A percentile compares a stretch with the other conserved stretches of the same genome.
These are phyloP conservation scores for Brachyhypopomus gauderio DNA, from an alignment of 2,113 vertebrate species.

Conservation along the genomic window DNA sequence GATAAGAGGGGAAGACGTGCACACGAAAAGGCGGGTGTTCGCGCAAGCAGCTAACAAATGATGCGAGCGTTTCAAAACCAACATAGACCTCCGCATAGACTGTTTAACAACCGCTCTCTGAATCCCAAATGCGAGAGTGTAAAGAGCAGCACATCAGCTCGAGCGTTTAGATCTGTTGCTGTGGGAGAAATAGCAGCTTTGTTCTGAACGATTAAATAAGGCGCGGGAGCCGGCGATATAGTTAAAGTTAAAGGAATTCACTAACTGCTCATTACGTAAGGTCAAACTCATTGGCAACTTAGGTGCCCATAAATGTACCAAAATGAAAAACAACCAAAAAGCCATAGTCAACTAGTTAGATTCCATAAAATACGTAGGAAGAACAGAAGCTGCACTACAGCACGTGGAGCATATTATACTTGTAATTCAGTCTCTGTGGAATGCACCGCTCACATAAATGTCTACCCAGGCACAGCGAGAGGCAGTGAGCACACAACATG, in stretches of 20 bases:
- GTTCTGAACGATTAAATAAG: neutral
- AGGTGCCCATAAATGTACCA: neutral
- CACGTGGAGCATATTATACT: neutral
- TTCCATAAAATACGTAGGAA: neutral
- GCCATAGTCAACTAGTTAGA: no score
- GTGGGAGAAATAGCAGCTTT: neutral
- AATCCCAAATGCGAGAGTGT: constrained; percentile 23
- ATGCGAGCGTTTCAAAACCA: constrained; percentile 57
- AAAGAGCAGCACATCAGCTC: neutral
- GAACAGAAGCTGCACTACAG: neutral
- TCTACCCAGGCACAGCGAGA: neutral
- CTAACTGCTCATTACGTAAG: neutral
- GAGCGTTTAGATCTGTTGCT: neutral
- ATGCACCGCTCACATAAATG: constrained; percentile 26
- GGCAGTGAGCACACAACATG: constrained; percentile 24
- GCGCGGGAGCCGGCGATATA: neutral
- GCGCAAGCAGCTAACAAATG: constrained; percentile 64
- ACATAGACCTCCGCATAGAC: constrained; percentile 41
- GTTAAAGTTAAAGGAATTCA: neutral
- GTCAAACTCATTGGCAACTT: neutral
- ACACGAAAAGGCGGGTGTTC: constrained; percentile 59
- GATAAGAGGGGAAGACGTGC: constrained; percentile 74
- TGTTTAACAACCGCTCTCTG: constrained; percentile 17
- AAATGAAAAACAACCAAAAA: neutral
- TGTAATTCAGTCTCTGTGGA: constrained; percentile 21